Percentiles rank a stretch among this genome's conserved stretches.
Conservation (phyloP, 2,797 vertebrate genomes). For the Knipowitschia caucasica region DNA sequence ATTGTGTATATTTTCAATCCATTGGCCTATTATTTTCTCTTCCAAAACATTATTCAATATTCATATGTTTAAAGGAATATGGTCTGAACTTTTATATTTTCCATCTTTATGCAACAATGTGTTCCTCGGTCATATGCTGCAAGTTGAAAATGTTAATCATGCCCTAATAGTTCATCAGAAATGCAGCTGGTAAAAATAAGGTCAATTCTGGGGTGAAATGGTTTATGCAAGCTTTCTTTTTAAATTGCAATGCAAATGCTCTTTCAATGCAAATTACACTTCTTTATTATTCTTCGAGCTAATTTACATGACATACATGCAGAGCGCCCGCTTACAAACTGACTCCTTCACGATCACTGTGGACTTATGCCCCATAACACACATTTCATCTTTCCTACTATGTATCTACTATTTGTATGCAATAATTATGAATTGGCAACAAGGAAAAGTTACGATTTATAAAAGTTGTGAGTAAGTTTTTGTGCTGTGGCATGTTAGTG, state of each 20-base stretch:
- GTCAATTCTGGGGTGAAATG: not conserved
- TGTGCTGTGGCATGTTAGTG: too few relatives aligned
- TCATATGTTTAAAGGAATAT: not conserved
- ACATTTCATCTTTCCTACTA: not conserved
- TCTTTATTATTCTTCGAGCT: slow-evolving; percentile 2
- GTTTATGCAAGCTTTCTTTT: slow-evolving; percentile 5
- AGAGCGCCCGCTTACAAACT: not conserved
- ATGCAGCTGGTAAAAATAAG: slow-evolving; percentile 1
- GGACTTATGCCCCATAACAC: not conserved
- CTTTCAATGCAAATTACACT: slow-evolving; percentile 1
- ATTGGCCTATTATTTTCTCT: not conserved
- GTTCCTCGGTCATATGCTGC: too few relatives aligned
- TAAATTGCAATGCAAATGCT: not conserved
- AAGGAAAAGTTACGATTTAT: too few relatives aligned
- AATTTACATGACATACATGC: not conserved
- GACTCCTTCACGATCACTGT: not conserved
- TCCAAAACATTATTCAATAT: not conserved
- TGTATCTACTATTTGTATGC: too few relatives aligned
- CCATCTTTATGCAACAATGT: not conserved
- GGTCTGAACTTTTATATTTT: not conserved
- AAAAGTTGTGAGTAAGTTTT: too few relatives aligned
- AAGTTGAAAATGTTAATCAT: slow-evolving; percentile 3
- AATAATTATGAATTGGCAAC: too few relatives aligned
- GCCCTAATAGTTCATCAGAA: not conserved
- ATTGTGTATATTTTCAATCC: not conserved